These are phyloP conservation scores for Trematomus loennbergii DNA, from an alignment of 2,113 vertebrate species.

Conservation along the genomic window DNA sequence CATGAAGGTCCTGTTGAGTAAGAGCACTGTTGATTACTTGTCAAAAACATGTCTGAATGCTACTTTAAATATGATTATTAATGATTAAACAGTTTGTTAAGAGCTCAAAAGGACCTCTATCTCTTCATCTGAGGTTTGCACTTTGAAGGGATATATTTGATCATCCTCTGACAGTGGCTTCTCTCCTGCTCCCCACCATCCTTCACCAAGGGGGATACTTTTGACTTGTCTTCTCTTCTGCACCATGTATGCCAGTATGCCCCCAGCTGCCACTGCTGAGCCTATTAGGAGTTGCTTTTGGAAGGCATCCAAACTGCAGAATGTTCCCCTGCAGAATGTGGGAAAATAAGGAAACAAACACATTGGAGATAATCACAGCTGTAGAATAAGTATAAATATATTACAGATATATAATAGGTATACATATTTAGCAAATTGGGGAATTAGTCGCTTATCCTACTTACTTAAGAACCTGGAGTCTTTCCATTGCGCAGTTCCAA, in stretches of 20 bases:
- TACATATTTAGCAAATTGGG: no score
- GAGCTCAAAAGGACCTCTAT: constrained; percentile 79
- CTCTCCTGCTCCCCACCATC: constrained; percentile 88
- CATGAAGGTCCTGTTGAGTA: constrained; percentile 85
- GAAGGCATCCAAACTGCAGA: constrained; percentile 66
- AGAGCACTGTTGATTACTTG: not conserved
- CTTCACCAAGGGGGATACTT: constrained; percentile 85
- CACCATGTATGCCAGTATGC: constrained; percentile 80
- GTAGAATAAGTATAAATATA: not conserved
- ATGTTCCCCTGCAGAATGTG: constrained; percentile 60
- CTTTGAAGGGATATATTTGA: constrained; percentile 79
- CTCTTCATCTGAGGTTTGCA: constrained; percentile 85
- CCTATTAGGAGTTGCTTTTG: constrained; percentile 70
- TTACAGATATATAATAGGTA: not conserved
- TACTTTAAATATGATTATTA: not conserved
- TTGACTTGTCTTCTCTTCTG: constrained; percentile 72
- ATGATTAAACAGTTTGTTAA: not conserved
- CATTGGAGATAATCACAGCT: not conserved
- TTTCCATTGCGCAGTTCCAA: constrained; percentile 55
- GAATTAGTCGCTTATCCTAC: not conserved
- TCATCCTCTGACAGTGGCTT: constrained; percentile 79
- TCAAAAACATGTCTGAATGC: not conserved
- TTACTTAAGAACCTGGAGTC: constrained; percentile 66
- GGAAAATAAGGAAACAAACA: not conserved
- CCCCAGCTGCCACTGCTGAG: constrained; percentile 80